Base-by-base conservation (phyloP, 2,797 vertebrate genomes). In the Accipiter superciliosus region DNA sequence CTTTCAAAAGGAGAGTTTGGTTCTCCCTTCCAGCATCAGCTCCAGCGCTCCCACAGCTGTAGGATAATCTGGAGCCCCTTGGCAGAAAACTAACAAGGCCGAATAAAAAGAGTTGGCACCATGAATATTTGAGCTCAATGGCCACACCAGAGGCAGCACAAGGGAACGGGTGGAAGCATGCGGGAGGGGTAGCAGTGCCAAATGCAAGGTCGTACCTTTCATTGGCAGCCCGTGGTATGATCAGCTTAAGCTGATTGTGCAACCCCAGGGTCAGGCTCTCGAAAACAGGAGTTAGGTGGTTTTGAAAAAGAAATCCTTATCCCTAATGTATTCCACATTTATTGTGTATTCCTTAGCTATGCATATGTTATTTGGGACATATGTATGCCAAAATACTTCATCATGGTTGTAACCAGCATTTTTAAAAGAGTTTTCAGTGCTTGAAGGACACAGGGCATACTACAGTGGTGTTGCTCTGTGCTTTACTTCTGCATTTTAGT, bases 151-250 rank as follows among this genome's bases (percentile, higher is more conserved):
- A 40, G 18, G 8, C 49, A 52, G 57, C 47, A 10, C 2, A 33
- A 37, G 42, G 35, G 59, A 2, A 35, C 28, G 26, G 29, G 15
- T 74, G 52, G 66, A 31, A 61, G 14, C 1, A 0, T 7, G 69
- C 31, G 39, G 40, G 17, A 26, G 62, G 62, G 44, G 10, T 15
- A 3, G 15, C 62, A 24, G 10, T 20, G 28, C 13, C 67, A 31
- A 22, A 8, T 4, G 9, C 31, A 31, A 19, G 29, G 67, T 59
- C 8, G 13, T 35, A 35, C 31, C 39, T 33, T 28, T 28, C 20
- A 0, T 0, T 13, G 61, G 8, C 52, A 70, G 59, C 44, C 39
- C 63, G 0, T 2, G 11, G 11, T 8, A 2, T 0, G 2, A 35
- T 26, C 49, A 10, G n/a, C 21, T 61, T 33, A 3, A 40, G 28